Conservation (phyloP, 30 jellyfish, hydroid and myxozoan genomes). For the Hydractinia echinata region DNA sequence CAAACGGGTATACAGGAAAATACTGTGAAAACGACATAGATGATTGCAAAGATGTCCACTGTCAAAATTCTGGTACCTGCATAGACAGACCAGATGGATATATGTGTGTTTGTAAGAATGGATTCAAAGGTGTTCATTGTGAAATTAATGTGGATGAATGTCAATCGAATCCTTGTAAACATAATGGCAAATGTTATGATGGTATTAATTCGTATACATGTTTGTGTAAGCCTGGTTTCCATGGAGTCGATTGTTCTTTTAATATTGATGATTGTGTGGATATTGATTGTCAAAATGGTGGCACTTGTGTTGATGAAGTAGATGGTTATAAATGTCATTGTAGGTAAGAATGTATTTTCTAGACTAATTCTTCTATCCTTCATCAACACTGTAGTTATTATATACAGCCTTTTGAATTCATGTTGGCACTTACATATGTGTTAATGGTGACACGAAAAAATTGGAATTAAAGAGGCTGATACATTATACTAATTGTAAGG, state of each 20-base stretch:
- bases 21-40: constrained; percentile 69
- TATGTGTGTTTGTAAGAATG: constrained; percentile 79
- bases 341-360: constrained; percentile 49
- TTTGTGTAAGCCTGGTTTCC: constrained; percentile 59
- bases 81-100: constrained; percentile 66
- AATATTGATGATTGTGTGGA: constrained; percentile 71
- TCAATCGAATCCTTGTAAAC: constrained; percentile 42
- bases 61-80: constrained; percentile 65
- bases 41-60: constrained; percentile 56
- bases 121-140: constrained; percentile 69
- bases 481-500: neutral
- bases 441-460: too few relatives aligned
- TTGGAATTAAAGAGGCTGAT: neutral
- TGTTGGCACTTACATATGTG: too few relatives aligned
- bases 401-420: too few relatives aligned
- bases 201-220: constrained; percentile 52
- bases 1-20: constrained; percentile 79
- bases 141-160: constrained; percentile 62
- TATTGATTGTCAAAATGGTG: constrained; percentile 82
- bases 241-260: constrained; percentile 80
- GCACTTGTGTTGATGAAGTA: constrained; percentile 61
- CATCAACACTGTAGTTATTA: neutral
- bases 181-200: constrained; percentile 71
- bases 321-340: constrained; percentile 62
- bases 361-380: neutral